Evolutionary conservation across 1,140 invertebrate genomes (phyloP).

Genomic region (Reticulitermes speratus): DNA sequence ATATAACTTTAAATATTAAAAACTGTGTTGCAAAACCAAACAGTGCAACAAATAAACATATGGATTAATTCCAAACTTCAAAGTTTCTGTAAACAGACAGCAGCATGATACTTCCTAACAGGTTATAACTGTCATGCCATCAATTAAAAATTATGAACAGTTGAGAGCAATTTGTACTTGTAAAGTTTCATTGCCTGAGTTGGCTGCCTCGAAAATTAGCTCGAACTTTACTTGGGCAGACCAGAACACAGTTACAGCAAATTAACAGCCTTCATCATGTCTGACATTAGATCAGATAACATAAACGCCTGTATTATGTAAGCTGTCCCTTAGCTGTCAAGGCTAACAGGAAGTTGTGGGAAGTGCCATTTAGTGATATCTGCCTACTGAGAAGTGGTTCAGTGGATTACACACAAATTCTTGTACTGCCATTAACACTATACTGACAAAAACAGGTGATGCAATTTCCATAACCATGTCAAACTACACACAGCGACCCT

Average conservation of each 20-base stretch:
- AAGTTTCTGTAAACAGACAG: not conserved
- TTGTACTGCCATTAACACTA: too few species aligned
- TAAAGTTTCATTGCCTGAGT: not conserved
- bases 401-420: too few species aligned
- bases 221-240: not conserved
- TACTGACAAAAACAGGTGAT: too few species aligned
- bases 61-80: not conserved
- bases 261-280: not conserved
- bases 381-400: too few species aligned
- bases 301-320: not conserved
- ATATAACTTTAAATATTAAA: not conserved
- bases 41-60: not conserved
- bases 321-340: not conserved
- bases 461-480: too few species aligned
- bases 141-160: not conserved
- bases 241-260: not conserved
- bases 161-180: not conserved
- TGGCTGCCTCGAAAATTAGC: not conserved
- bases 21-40: not conserved
- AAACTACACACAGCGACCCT: too few species aligned
- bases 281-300: not conserved
- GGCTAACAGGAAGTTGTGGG: not conserved
- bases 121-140: not conserved
- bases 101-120: not conserved
- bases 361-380: not conserved